A percentile compares a stretch with the other conserved stretches of the same genome.
These are phyloP conservation scores for Tribolium madens DNA, from an alignment of 1,140 invertebrate species.

Conservation along the genomic window DNA sequence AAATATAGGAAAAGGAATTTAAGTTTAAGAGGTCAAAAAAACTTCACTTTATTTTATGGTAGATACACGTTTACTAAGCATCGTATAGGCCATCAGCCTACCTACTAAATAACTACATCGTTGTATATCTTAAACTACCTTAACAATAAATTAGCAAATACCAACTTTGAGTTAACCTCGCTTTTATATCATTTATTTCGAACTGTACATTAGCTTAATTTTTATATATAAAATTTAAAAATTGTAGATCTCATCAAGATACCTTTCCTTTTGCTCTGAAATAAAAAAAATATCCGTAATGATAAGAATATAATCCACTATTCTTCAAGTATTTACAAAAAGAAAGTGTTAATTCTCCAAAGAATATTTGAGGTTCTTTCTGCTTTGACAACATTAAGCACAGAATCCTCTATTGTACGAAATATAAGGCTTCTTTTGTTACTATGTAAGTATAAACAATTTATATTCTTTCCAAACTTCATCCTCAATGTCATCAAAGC, in stretches of 20 bases:
- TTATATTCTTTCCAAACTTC: slow-evolving; percentile 34
- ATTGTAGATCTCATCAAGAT: slow-evolving; percentile 18
- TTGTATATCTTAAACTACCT: slow-evolving; percentile 41
- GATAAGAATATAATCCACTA: slow-evolving; percentile 10
- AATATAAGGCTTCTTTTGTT: slow-evolving; percentile 28
- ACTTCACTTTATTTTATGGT: slow-evolving; percentile 8
- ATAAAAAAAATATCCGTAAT: slow-evolving; percentile 32
- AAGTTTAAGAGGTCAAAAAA: slow-evolving; percentile 4
- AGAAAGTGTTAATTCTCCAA: neutral
- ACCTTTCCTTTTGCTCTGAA: slow-evolving; percentile 4
- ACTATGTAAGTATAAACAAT: slow-evolving; percentile 27
- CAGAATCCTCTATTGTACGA: slow-evolving; percentile 6
- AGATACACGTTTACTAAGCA: slow-evolving; percentile 42
- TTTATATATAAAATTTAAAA: slow-evolving; percentile 34
- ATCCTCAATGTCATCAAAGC: slow-evolving; percentile 32
- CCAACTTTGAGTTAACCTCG: slow-evolving; percentile 34
- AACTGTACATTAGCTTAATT: slow-evolving; percentile 36
- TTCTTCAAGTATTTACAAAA: slow-evolving; percentile 22
- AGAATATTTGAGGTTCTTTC: neutral
- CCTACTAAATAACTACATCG: slow-evolving; percentile 43
- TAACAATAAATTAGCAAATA: slow-evolving; percentile 44
- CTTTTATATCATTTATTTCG: slow-evolving; percentile 28
- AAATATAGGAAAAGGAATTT: no score
- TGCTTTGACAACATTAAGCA: slow-evolving; percentile 10
- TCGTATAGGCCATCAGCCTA: slow-evolving; percentile 42